Base-by-base conservation (phyloP, 2,888 invertebrate species). In the Cephus runcator region DNA sequence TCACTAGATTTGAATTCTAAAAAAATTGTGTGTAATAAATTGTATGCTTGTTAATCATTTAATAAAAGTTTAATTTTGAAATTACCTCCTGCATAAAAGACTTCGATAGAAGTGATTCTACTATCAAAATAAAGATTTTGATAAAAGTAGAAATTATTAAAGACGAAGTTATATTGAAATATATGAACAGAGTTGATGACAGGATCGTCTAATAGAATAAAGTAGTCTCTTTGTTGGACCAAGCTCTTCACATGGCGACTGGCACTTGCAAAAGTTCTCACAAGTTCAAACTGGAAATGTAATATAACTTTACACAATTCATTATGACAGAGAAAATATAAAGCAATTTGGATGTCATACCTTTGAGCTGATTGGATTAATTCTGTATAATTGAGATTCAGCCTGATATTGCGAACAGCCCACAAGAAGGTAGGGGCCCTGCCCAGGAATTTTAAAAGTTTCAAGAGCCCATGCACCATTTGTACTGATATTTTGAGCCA, bases 21-120 rank as follows among this genome's bases (percentile, higher is more conserved):
- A 77, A 35, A 35, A 74, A 31, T 2, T 56, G 56, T 6, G 33
- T 77, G 34, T 36, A 34, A n/a, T n/a, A n/a, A n/a, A 12, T 33
- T n/a, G 9, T 73, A 33, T 69, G 31, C 73, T 36, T 40, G 12
- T 12, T 35, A 31, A 69, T 73, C 31, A 75, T 23, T 31, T 31
- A 56, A 23, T 56, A 23, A 23, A 56, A 23, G 23, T 0, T 6
- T 15, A 31, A 30, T 73, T 75, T 34, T 12, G 15, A 33, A 31
- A 71, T 81, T 82, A 90, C 90, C 89, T 75, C 83, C 85, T 0
- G 83, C 74, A 69, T 89, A 87, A 80, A 90, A 87, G n/a, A 81
- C 81, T 68, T 87, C 86, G 33, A 90, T 78, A 11, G 84, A 80
- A 11, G 79, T 79, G 9, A 88, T 76, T 33, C 78, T 80, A 4